Base-by-base conservation (phyloP, 2,113 vertebrate species). In the Oncorhynchus clarkii region DNA sequence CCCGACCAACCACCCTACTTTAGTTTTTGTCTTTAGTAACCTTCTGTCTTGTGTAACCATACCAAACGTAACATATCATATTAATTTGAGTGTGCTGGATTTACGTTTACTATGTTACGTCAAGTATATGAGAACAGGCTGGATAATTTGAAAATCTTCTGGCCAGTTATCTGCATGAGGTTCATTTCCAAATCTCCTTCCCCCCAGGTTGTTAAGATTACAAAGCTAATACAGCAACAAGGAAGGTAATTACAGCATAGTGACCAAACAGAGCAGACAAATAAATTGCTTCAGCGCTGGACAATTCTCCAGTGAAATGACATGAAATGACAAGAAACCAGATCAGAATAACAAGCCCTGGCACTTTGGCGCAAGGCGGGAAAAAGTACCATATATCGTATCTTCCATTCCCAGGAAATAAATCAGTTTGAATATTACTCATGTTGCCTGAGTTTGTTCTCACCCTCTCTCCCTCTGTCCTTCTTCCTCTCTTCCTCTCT, bases 141-240 rank as follows among this genome's bases (percentile, higher is more conserved):
- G 39, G 39, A 9, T 45, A 2, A 86, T 73, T 69, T 22, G 71
- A 69, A 31, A 59, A 78, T 70, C 81, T 76, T 24, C 2, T 65
- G 73, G 77, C 60, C 27, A 31, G 20, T 13, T 80, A 74, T 75
- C 7, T 49, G n/a, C 16, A 18, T 54, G 24, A 4, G 29, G 71
- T n/a, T 51, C 31, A 26, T 78, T 80, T 80, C 20, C 73, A 70
- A 70, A 70, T 70, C 29, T 51, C 27, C 67, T 57, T 69, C 34
- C 39, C 68, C 67, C 73, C 66, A 77, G 74, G 74, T 78, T 72
- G 69, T 20, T 74, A 62, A 77, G 78, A 86, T 85, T 80, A 73
- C 79, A 57, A 79, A 75, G 76, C 77, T 73, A 75, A 85, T 79
- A 79, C 85, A 84, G 65, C 75, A 31, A 79, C 81, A 81, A 65